These are phyloP conservation scores for Lamellibrachia columna DNA, from an alignment of 2,888 invertebrate species.

Conservation along the genomic window DNA sequence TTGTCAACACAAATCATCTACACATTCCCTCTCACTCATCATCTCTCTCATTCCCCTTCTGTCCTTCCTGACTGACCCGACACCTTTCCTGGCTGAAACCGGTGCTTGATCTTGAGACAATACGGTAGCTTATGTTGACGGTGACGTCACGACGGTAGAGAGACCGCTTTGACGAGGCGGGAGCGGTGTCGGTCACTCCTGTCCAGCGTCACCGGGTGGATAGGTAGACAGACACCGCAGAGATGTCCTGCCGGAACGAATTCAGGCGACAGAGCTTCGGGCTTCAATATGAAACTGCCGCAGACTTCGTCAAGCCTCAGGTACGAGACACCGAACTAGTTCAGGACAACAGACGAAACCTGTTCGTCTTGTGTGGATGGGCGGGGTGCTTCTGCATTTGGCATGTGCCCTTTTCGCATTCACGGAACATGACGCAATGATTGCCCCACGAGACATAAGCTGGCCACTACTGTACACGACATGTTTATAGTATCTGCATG, in stretches of 20 bases:
- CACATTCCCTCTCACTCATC: no score
- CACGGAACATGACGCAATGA: not conserved
- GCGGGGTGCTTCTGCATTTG: not conserved
- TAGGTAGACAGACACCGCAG: not conserved
- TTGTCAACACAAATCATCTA: no score
- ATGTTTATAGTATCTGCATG: not conserved
- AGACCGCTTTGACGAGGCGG: not conserved
- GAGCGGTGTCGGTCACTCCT: not conserved
- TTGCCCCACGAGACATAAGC: no score
- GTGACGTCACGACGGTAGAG: not conserved
- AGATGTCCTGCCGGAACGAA: not conserved
- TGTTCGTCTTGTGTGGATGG: not conserved
- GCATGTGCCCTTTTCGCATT: not conserved
- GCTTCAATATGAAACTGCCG: not conserved
- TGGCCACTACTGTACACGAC: no score
- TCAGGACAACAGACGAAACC: not conserved
- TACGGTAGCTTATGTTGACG: not conserved
- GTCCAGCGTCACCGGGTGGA: not conserved
- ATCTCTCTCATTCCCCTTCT: no score
- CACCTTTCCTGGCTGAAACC: not conserved
- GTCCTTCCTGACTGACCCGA: no score
- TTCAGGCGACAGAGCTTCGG: not conserved
- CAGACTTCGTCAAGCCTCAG: not conserved
- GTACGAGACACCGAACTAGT: not conserved
- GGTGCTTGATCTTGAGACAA: not conserved